Conservation (phyloP, 2,113 vertebrate species). For the Speoplatyrhinus poulsoni region DNA sequence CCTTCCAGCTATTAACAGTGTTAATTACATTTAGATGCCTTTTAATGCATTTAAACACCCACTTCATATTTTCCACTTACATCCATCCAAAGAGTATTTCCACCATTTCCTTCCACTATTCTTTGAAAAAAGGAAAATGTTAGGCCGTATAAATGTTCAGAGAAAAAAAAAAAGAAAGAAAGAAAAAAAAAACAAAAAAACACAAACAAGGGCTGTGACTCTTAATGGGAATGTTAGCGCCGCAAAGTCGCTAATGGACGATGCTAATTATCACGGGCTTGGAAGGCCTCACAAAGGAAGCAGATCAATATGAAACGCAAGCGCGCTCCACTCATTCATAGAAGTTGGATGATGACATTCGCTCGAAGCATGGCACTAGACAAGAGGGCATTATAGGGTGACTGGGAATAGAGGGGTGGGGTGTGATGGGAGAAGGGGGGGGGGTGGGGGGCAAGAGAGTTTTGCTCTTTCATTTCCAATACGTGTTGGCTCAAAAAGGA, state of each 20-base stretch:
- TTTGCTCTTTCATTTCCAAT: slow-evolving; percentile 69
- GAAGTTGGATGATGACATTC: slow-evolving; percentile 73
- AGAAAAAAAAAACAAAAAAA: slow-evolving; percentile 69
- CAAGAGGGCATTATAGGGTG: slow-evolving; percentile 63
- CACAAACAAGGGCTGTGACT: slow-evolving; percentile 69
- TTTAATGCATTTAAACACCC: slow-evolving; percentile 78
- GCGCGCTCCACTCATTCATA: slow-evolving; percentile 62
- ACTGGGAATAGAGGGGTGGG: slow-evolving; percentile 30
- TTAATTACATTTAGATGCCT: slow-evolving; percentile 77
- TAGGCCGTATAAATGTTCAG: slow-evolving; percentile 72
- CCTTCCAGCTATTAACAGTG: slow-evolving; percentile 61
- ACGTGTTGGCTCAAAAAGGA: slow-evolving; percentile 60
- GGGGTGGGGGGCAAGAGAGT: slow-evolving; percentile 50
- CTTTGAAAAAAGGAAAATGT: slow-evolving; percentile 70
- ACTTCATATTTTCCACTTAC: slow-evolving; percentile 73
- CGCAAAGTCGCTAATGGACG: slow-evolving; percentile 80
- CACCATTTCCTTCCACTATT: slow-evolving; percentile 69
- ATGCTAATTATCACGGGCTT: slow-evolving; percentile 79
- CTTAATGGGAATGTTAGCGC: slow-evolving; percentile 79
- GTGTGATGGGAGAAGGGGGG: slow-evolving; percentile 39
- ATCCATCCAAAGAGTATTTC: slow-evolving; percentile 69
- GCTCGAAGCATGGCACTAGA: slow-evolving; percentile 58
- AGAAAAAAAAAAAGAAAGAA: slow-evolving; percentile 69
- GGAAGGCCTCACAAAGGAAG: slow-evolving; percentile 74
- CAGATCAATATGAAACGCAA: slow-evolving; percentile 77